Evolutionary conservation across 2,113 vertebrate species (phyloP).

Genomic region (Panthera tigris): DNA sequence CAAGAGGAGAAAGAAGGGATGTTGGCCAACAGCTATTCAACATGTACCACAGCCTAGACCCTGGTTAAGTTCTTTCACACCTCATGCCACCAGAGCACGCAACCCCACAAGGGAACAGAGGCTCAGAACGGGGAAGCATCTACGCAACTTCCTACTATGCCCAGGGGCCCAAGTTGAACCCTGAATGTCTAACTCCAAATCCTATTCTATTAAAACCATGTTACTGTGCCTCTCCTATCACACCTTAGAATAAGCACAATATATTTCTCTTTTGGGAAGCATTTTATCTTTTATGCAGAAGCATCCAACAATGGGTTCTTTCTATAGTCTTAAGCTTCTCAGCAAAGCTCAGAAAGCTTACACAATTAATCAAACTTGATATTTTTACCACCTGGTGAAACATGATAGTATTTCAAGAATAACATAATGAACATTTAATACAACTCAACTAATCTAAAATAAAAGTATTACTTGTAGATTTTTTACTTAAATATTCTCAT

Average conservation of each 20-base stretch:
- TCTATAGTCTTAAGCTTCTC: background rate
- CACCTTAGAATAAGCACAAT: background rate
- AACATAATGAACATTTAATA: background rate
- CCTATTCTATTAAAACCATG: background rate
- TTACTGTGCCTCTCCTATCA: background rate
- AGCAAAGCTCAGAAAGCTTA: background rate
- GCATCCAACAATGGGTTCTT: background rate
- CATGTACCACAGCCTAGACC: background rate
- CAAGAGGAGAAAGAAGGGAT: no score
- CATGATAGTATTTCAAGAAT: slow-evolving; percentile 42
- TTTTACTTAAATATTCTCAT: slow-evolving; percentile 4
- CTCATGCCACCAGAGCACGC: background rate
- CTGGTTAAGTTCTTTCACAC: background rate
- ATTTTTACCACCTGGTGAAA: background rate
- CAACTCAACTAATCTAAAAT: background rate
- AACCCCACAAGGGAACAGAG: background rate
- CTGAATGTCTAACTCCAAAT: background rate
- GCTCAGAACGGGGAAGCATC: background rate
- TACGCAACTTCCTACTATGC: background rate
- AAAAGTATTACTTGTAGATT: background rate
- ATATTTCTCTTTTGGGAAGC: background rate
- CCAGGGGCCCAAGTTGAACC: background rate
- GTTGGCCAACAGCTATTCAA: background rate
- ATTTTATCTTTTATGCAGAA: background rate
- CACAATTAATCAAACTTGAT: background rate